Conservation (phyloP, 2,888 invertebrate species). For the Torymus auratus region DNA sequence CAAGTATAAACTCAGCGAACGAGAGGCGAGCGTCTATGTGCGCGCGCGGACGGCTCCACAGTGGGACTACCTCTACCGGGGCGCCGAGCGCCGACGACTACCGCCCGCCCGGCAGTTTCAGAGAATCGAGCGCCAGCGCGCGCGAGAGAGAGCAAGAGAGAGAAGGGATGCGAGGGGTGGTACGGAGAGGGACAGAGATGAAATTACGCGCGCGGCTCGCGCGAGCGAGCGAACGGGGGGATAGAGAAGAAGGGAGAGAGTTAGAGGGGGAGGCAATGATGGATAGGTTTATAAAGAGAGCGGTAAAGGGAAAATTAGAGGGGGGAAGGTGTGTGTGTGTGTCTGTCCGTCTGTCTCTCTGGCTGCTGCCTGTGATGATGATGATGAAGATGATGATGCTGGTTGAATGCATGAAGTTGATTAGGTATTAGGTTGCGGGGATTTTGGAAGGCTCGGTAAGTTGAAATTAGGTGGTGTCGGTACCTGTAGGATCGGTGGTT, state of each 20-base stretch:
- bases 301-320: conserved; percentile 31
- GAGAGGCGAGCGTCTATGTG: neutral
- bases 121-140: conserved; percentile 41
- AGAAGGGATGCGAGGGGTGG: conserved; percentile 2
- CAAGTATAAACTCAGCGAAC: neutral
- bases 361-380: too few species aligned
- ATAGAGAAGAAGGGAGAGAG: conserved; percentile 23
- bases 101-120: conserved; percentile 40
- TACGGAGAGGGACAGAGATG: neutral
- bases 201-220: neutral
- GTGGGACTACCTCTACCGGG: conserved; percentile 43
- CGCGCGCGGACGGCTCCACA: conserved; percentile 38
- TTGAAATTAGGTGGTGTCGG: too few species aligned
- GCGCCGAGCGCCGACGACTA: conserved; percentile 35
- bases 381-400: too few species aligned
- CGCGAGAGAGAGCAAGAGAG: conserved; percentile 26
- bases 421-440: too few species aligned
- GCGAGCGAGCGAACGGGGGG: neutral
- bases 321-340: neutral
- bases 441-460: too few species aligned
- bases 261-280: conserved; percentile 21
- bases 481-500: too few species aligned
- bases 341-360: too few species aligned
- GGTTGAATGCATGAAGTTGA: too few species aligned
- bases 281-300: conserved; percentile 47